Evolutionary conservation across 2,113 vertebrate species (phyloP).

Genomic region (Mormoops blainvillei): DNA sequence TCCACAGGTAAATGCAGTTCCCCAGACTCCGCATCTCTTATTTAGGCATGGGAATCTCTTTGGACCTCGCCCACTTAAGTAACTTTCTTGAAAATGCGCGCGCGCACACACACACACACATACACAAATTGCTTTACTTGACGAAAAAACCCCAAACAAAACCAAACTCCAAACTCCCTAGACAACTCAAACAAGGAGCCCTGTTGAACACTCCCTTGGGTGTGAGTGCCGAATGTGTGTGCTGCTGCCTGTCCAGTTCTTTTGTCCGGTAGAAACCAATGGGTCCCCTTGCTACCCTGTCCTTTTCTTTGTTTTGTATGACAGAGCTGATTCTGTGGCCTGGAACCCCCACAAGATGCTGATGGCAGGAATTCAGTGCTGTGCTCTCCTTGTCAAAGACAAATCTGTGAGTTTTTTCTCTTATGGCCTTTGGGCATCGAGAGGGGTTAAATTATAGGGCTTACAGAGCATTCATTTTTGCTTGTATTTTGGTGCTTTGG

Average conservation of each 20-base stretch:
- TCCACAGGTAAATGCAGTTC: conserved; percentile 81
- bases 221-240: not conserved
- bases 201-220: not conserved
- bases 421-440: fast-evolving
- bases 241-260: not conserved
- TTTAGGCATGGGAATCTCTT: not conserved
- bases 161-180: not conserved
- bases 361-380: conserved; percentile 89
- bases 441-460: fast-evolving
- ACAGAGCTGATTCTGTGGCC: conserved; percentile 86
- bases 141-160: not conserved
- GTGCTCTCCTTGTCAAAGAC: conserved; percentile 87
- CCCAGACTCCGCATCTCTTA: not conserved
- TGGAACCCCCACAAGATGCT: conserved; percentile 94
- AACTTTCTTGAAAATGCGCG: not conserved
- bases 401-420: conserved; percentile 79
- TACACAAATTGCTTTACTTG: not conserved
- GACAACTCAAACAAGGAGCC: not conserved
- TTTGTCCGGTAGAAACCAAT: not conserved
- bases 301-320: not conserved
- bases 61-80: not conserved
- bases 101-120: too few relatives aligned
- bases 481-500: not conserved
- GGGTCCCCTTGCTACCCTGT: not conserved
- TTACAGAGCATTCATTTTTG: not conserved